Conservation (phyloP, 2,888 invertebrate species). For the Sussaba pulchella region DNA sequence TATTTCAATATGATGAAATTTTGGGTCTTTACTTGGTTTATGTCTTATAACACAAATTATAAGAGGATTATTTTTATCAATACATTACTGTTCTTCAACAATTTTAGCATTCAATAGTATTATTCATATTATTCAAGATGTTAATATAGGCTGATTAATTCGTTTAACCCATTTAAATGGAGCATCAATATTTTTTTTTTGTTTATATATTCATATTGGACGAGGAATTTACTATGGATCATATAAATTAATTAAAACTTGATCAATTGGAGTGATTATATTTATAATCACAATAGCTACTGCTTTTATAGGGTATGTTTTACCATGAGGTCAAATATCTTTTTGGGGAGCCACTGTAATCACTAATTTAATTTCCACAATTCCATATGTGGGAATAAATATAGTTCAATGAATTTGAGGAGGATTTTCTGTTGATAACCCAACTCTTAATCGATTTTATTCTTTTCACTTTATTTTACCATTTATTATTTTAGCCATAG, state of each 20-base stretch:
- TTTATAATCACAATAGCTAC: slow-evolving; percentile 89
- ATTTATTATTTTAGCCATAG: slow-evolving; percentile 88
- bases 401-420: slow-evolving; percentile 91
- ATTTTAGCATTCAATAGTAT: slow-evolving; percentile 89
- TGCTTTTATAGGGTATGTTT: slow-evolving; percentile 91
- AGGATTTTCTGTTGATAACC: slow-evolving; percentile 90
- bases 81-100: slow-evolving; percentile 89
- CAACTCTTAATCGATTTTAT: slow-evolving; percentile 92
- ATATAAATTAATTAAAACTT: slow-evolving; percentile 88
- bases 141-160: slow-evolving; percentile 89
- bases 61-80: slow-evolving; percentile 89
- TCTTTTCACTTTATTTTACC: slow-evolving; percentile 91
- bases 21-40: slow-evolving; percentile 88
- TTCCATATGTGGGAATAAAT: slow-evolving; percentile 88
- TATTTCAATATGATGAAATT: slow-evolving; percentile 89
- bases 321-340: slow-evolving; percentile 93
- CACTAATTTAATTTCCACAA: slow-evolving; percentile 90
- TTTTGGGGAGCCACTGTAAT: slow-evolving; percentile 93
- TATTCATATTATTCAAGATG: slow-evolving; percentile 89
- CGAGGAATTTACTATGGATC: slow-evolving; percentile 87
- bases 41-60: slow-evolving; percentile 89
- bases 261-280: slow-evolving; percentile 88
- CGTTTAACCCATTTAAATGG: slow-evolving; percentile 90
- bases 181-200: slow-evolving; percentile 90
- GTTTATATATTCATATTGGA: slow-evolving; percentile 89